phyloP scores from a whole-genome alignment of 2,888 invertebrate genomes.

The Tenthredo mesomela region DNA sequence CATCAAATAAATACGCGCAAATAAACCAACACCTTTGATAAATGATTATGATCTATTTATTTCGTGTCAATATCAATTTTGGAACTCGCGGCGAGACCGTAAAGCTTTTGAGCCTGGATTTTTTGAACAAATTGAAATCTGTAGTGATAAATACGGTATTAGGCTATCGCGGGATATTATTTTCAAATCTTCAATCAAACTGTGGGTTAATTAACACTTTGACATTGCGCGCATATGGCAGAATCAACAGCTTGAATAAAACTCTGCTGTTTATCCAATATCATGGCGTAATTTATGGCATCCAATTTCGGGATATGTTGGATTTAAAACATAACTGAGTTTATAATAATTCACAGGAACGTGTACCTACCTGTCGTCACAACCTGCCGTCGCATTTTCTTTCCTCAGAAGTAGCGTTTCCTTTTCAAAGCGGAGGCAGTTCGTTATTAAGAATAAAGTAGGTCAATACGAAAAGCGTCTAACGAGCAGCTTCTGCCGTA shows the following conservation, averaged over 20 bases:
- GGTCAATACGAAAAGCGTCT: conserved; percentile 41
- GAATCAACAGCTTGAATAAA: neutral
- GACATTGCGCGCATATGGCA: neutral
- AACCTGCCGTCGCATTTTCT: conserved; percentile 30
- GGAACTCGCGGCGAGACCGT: neutral
- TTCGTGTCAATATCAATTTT: neutral
- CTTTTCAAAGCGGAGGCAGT: conserved; percentile 21
- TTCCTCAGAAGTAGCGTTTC: conserved; percentile 1
- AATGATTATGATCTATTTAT: neutral
- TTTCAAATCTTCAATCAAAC: neutral
- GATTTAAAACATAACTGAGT: neutral
- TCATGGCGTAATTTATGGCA: neutral
- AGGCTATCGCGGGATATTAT: neutral
- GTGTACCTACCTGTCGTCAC: conserved; percentile 9
- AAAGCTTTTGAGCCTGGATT: neutral
- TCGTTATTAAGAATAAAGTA: conserved; percentile 42
- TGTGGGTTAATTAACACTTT: neutral
- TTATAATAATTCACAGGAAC: conserved; percentile 32
- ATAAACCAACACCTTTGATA: conserved; percentile 3
- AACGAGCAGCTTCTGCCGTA: conserved; percentile 38
- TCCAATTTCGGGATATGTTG: conserved; percentile 22
- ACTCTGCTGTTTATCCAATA: conserved; percentile 16
- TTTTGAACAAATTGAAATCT: neutral
- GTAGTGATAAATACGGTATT: neutral
- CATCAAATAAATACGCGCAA: neutral